Conservation (phyloP, 2,888 invertebrate genomes). For the Chesias legatella region DNA sequence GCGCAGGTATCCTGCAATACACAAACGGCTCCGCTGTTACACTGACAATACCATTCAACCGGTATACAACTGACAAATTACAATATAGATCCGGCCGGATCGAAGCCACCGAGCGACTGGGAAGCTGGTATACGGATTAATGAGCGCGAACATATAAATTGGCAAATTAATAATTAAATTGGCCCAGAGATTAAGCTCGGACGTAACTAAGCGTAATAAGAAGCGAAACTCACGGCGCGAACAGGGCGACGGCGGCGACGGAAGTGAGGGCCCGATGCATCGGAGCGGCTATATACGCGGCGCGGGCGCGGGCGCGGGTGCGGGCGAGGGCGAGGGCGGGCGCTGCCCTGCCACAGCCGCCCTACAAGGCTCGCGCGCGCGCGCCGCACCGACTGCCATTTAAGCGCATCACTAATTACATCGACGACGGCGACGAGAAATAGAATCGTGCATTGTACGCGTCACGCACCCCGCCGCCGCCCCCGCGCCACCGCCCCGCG, state of each 20-base stretch:
- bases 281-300: conserved; percentile 25
- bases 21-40: conserved; percentile 24
- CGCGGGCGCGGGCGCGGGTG: not conserved
- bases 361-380: conserved; percentile 23
- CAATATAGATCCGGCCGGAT: not conserved
- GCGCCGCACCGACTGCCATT: conserved; percentile 38
- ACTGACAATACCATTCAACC: not conserved
- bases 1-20: conserved; percentile 23
- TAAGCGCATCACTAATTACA: conserved; percentile 49
- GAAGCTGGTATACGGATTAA: not conserved
- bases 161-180: not conserved
- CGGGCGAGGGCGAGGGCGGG: conserved; percentile 1
- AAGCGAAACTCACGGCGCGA: conserved; percentile 31
- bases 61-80: not conserved
- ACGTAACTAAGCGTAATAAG: not conserved
- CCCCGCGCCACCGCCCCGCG: not conserved
- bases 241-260: conserved; percentile 23
- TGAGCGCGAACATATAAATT: not conserved
- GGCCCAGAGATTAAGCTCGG: not conserved
- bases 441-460: conserved; percentile 31
- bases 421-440: conserved; percentile 36
- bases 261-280: conserved; percentile 30
- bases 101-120: conserved; percentile 1
- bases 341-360: conserved; percentile 13
- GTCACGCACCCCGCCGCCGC: conserved; percentile 5